Conservation (phyloP, 1,140 invertebrate genomes). For the Drosophila ficusphila region DNA sequence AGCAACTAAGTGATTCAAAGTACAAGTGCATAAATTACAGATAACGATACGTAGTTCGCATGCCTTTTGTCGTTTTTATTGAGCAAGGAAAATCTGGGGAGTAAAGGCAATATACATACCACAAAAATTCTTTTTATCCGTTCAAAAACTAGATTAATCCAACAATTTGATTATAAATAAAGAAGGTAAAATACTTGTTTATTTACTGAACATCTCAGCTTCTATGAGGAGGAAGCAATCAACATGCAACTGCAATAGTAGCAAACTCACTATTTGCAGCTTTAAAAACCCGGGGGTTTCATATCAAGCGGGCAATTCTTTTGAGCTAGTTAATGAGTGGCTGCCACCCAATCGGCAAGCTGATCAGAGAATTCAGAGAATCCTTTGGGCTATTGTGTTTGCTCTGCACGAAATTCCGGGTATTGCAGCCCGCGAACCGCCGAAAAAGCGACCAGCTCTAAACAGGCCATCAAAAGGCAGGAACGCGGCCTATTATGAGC, state of each 20-base stretch:
- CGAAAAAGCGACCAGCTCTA: constrained; percentile 33
- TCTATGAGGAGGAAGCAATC: not conserved
- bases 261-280: not conserved
- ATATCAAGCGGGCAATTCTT: not conserved
- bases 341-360: constrained; percentile 54
- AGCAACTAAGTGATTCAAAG: constrained; percentile 78
- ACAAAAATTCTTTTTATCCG: not conserved
- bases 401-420: constrained; percentile 73
- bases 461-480: constrained; percentile 48
- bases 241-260: not conserved
- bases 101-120: too few relatives aligned
- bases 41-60: constrained; percentile 65
- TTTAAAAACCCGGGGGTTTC: not conserved
- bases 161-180: too few relatives aligned
- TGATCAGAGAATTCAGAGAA: constrained; percentile 76
- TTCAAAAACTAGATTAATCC: too few relatives aligned
- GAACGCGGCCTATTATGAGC: constrained; percentile 61
- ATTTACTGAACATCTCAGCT: too few relatives aligned
- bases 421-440: constrained; percentile 60
- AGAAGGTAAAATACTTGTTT: too few relatives aligned
- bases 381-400: constrained; percentile 76
- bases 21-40: constrained; percentile 82
- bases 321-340: constrained; percentile 39
- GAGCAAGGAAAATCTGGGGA: not conserved
- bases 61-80: constrained; percentile 27